Evolutionary conservation across 2,888 invertebrate genomes (phyloP).

Genomic region (Oscheius sp.): DNA sequence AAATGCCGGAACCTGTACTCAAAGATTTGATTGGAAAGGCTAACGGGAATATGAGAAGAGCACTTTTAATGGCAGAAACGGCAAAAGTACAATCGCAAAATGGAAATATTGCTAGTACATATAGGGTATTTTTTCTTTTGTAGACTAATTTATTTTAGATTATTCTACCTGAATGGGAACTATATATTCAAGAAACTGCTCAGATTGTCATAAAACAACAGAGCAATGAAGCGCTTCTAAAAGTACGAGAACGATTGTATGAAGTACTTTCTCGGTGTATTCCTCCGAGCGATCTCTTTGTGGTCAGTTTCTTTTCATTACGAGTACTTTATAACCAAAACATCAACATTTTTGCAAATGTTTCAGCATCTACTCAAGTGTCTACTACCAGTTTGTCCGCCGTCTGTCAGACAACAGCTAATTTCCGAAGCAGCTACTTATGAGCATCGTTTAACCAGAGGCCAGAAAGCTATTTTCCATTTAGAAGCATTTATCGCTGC

Average conservation of each 20-base stretch:
- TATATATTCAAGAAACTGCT: slow-evolving; percentile 86
- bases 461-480: slow-evolving; percentile 86
- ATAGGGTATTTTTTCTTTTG: slow-evolving; percentile 30
- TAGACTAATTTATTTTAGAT: slow-evolving; percentile 75
- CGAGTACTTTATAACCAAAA: neutral
- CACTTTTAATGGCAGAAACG: slow-evolving; percentile 86
- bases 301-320: slow-evolving; percentile 10
- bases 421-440: slow-evolving; percentile 86
- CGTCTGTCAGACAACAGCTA: slow-evolving; percentile 80
- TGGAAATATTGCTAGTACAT: slow-evolving; percentile 28
- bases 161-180: slow-evolving; percentile 90
- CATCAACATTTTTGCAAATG: neutral
- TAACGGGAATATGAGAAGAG: slow-evolving; percentile 87
- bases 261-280: slow-evolving; percentile 92
- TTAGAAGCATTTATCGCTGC: slow-evolving; percentile 95
- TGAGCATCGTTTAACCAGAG: slow-evolving; percentile 89
- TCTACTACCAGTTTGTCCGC: slow-evolving; percentile 87
- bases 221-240: slow-evolving; percentile 77
- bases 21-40: slow-evolving; percentile 80
- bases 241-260: slow-evolving; percentile 85
- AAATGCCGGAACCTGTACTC: slow-evolving; percentile 45
- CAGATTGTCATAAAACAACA: slow-evolving; percentile 86
- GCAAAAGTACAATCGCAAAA: slow-evolving; percentile 29
- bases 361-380: slow-evolving; percentile 73
- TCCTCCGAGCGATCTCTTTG: slow-evolving; percentile 78